These are phyloP conservation scores for Enteromius argenteus DNA, from an alignment of 2,797 vertebrate species.

Conservation along the genomic window DNA sequence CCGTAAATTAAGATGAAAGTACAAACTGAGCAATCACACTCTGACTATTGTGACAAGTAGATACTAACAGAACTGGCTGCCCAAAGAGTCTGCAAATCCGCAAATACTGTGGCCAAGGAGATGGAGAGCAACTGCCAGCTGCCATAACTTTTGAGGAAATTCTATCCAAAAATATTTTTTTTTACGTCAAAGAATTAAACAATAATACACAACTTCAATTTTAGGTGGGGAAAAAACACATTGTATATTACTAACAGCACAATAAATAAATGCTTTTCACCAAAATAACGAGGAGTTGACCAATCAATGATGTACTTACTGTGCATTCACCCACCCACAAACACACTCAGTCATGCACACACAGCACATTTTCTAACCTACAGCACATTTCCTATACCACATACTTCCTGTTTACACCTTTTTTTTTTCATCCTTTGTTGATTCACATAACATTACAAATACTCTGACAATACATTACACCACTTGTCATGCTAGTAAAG, in stretches of 20 bases:
- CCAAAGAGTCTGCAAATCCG: too few relatives aligned
- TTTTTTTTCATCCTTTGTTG: neutral
- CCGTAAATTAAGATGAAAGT: too few relatives aligned
- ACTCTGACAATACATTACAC: neutral
- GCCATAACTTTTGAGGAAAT: neutral
- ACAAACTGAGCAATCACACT: too few relatives aligned
- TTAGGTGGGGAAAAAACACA: neutral
- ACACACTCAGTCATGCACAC: neutral
- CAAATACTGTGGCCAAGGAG: too few relatives aligned
- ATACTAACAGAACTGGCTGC: too few relatives aligned
- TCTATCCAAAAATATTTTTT: neutral
- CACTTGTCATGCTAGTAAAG: neutral
- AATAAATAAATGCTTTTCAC: neutral
- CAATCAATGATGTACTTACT: neutral
- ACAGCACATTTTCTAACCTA: neutral
- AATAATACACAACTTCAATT: neutral
- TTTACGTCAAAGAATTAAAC: neutral
- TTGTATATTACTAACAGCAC: neutral
- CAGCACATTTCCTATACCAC: neutral
- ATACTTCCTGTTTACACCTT: neutral
- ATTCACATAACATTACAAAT: neutral
- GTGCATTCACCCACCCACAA: neutral
- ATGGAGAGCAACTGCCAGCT: too few relatives aligned
- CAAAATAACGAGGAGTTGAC: neutral
- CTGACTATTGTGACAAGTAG: too few relatives aligned